Evolutionary conservation across 2,888 invertebrate genomes (phyloP), one percentile per base, ranked within the genome.

Genomic region (Aphelenchoides bicaudatus): DNA sequence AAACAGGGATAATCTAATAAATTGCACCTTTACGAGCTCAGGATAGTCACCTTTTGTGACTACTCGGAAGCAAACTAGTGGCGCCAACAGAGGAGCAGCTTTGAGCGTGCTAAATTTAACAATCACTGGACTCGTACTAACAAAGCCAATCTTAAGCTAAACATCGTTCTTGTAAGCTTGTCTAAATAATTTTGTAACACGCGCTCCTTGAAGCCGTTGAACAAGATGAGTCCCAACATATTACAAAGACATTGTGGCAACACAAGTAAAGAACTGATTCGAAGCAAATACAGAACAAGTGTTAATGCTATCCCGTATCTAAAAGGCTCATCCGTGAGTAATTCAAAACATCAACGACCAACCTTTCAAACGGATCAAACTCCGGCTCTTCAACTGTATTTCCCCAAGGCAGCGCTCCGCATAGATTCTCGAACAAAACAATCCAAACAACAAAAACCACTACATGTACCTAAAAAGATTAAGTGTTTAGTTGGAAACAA

Each of bases 11-110:
- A n/a, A 3, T 16, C 60, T 21, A 59, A 61, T 43, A 57, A n/a
- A 4, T 37, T n/a, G 16, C 16, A 76, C 76, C 79, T 87, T 87
- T 2, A 94, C 92, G 65, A 94, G 83, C 71, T 90, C 88, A 3
- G 92, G 89, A 80, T 88, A 94, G 81, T 92, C 91, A 34, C 94
- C 93, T 59, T 92, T 85, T 0, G 93, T 94, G 5, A 94, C 93
- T 27, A 92, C 87, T 67, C 93, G 85, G 70, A 94, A 88, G 80
- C 91, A 93, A 59, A 94, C 88, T 80, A 92, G 92, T 2, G 93
- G 93, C 49, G 91, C 91, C 65, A 92, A 81, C 31, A 92, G 82
- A 2, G 92, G 92, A 5, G 27, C 21, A 27, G 19, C 39, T 29
- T 57, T 61, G 46, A 58, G 31, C 16, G 10, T 13, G 39, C n/a